Base-by-base conservation (phyloP, 2,888 invertebrate species). In the Mimas tiliae region DNA sequence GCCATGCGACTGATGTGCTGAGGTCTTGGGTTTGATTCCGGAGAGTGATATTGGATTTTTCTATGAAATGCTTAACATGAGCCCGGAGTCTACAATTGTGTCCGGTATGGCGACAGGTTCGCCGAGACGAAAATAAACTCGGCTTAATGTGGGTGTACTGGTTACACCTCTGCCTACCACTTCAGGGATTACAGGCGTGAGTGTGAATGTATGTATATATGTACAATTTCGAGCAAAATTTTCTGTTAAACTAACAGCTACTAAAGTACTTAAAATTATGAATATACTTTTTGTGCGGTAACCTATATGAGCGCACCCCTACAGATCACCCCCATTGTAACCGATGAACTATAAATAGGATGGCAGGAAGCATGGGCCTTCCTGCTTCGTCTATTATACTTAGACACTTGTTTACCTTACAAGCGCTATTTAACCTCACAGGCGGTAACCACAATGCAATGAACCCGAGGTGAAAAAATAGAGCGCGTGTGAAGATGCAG, bases 341-440 rank as follows among this genome's bases (percentile, higher is more conserved):
- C 70, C 72, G 73, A 70, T 70, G 72, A 73, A 72, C 79, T 88
- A 88, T 85, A 83, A 85, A 87, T 90, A 91, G 80, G 71, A 38
- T 78, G 80, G 76, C 82, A 80, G 84, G 86, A 88, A 87, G 81
- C 82, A 72, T 72, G 77, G 78, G 78, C 77, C 83, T 87, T 89
- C 88, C 85, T 83, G 85, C 80, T 77, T 78, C 80, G 78, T 79
- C 83, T 81, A 81, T 78, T 76, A 76, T 72, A 75, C 72, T 74
- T 73, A 76, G 75, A 79, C 79, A 80, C 76, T 85, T 86, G 86
- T 87, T 89, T 83, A 88, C 85, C 76, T 82, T 82, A 79, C 72
- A 67, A 66, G 80, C 74, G 84, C 84, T 84, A 86, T 84, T 81
- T 77, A 83, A 86, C 83, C 81, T 81, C 79, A 72, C 70, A 70